Evolutionary conservation across 2,888 invertebrate genomes (phyloP), one percentile per base, ranked within the genome.

Genomic region (Odontomyia ornata): DNA sequence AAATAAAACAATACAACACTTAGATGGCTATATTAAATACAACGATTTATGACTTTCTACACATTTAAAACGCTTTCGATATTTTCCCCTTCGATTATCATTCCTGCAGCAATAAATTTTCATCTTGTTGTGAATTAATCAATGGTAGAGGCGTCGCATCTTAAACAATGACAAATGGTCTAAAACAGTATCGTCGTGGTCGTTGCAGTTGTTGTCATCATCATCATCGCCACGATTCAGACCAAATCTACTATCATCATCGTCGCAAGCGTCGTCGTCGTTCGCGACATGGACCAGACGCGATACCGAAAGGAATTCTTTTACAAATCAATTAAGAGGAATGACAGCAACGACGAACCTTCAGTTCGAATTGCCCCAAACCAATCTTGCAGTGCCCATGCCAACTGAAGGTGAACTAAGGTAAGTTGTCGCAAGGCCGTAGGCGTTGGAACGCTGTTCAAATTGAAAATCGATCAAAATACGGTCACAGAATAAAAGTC

Each of bases 91-190:
- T 15, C n/a, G n/a, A 15, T 21, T 11, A 13, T 18, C 65, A 65
- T 21, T 65, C 65, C 65, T 65, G n/a, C 13, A 47, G 15, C 13
- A 4, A 4, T 9, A 52, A 9, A 52, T 9, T 52, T 18, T 52
- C 52, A 52, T 36, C 36, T 3, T 52, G 18, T 23, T 62, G 56
- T 76, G 76, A 76, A 79, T 79, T 79, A 79, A 79, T 79, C 77
- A 79, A 76, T 76, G 71, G 75, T 76, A 77, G 76, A 79, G 79
- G 79, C 79, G 79, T 79, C 77, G 77, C 76, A 76, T 76, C 73
- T 76, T 79, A 79, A 79, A 77, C 79, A 79, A 79, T 79, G 79
- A 79, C 79, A 79, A 79, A 79, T 79, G 79, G 79, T 75, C 77
- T 69, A 76, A 69, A 76, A 76, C 46, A 69, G 47, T 76, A 76